phyloP scores from a whole-genome alignment of 2,888 invertebrate species.

The Ormyrus thymus region DNA sequence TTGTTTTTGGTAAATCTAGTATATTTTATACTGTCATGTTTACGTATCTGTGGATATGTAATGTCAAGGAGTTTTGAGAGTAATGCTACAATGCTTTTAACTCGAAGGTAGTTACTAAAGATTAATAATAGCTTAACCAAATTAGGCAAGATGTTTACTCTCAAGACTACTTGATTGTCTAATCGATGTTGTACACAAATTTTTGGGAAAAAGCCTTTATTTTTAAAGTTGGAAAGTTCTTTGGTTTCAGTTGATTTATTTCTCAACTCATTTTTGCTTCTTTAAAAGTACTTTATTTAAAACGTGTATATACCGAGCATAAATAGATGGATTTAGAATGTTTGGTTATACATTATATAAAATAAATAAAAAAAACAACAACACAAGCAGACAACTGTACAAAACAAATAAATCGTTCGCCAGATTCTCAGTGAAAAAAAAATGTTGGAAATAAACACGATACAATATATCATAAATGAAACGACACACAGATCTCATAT shows the following conservation, averaged over 20 bases:
- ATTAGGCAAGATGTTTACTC: constrained; percentile 19
- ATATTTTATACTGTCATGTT: constrained; percentile 41
- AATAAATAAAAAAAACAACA: constrained; percentile 15
- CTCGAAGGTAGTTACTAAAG: background rate
- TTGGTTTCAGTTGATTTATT: constrained; percentile 43
- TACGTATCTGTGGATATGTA: constrained; percentile 41
- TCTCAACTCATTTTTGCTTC: constrained; percentile 36
- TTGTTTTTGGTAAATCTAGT: constrained; percentile 48
- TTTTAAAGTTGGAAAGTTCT: constrained; percentile 46
- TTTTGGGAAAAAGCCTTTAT: constrained; percentile 33
- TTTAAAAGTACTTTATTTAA: constrained; percentile 35
- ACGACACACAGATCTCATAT: constrained; percentile 38
- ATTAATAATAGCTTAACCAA: background rate
- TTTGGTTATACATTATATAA: constrained; percentile 18
- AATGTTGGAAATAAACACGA: constrained; percentile 29
- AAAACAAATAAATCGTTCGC: constrained; percentile 34
- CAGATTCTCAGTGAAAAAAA: constrained; percentile 13
- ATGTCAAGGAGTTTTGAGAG: constrained; percentile 47
- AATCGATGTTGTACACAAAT: constrained; percentile 57
- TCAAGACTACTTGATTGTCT: constrained; percentile 42
- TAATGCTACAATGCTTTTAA: constrained; percentile 17
- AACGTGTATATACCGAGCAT: constrained; percentile 19
- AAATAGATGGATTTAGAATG: constrained; percentile 21
- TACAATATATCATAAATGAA: constrained; percentile 29
- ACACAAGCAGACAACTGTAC: constrained; percentile 15